phyloP scores from a whole-genome alignment of 1,140 invertebrate genomes.

The Sitophilus oryzae region DNA sequence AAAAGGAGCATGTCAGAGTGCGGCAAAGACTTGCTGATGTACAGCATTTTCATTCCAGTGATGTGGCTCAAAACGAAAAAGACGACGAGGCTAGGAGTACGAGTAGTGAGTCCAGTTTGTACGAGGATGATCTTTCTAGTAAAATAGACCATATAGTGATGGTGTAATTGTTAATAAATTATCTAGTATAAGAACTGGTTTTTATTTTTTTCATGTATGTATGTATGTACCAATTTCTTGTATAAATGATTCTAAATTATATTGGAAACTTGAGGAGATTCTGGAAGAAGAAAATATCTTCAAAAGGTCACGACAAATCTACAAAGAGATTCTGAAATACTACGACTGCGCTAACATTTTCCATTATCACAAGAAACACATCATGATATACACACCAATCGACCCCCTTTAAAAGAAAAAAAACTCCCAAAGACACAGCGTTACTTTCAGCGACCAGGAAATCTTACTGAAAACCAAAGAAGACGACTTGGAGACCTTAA shows the following conservation, averaged over 20 bases:
- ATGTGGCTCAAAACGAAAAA: background rate
- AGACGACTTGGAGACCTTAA: no score
- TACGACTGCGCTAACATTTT: slow-evolving; percentile 32
- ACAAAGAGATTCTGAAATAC: slow-evolving; percentile 33
- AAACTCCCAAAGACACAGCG: no score
- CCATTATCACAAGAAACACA: slow-evolving; percentile 26
- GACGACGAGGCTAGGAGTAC: background rate
- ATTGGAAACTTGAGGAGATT: slow-evolving; percentile 92
- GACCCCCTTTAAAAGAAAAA: background rate
- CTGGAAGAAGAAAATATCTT: slow-evolving; percentile 71
- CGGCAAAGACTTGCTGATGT: slow-evolving; percentile 10
- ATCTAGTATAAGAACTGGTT: no score
- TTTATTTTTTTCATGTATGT: no score
- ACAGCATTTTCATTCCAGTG: slow-evolving; percentile 12
- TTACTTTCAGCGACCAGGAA: no score
- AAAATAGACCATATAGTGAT: background rate
- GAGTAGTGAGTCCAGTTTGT: background rate
- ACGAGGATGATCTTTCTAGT: background rate
- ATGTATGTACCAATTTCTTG: no score
- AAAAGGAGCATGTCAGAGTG: slow-evolving; percentile 23
- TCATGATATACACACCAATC: background rate
- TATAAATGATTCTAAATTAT: no score
- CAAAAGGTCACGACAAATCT: slow-evolving; percentile 24
- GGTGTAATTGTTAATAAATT: background rate
- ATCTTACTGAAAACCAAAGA: no score